Percentiles rank a stretch among this genome's conserved stretches.
phyloP scores from a whole-genome alignment of 2,797 vertebrate genomes.

The Spinibarbus caldwelli region DNA sequence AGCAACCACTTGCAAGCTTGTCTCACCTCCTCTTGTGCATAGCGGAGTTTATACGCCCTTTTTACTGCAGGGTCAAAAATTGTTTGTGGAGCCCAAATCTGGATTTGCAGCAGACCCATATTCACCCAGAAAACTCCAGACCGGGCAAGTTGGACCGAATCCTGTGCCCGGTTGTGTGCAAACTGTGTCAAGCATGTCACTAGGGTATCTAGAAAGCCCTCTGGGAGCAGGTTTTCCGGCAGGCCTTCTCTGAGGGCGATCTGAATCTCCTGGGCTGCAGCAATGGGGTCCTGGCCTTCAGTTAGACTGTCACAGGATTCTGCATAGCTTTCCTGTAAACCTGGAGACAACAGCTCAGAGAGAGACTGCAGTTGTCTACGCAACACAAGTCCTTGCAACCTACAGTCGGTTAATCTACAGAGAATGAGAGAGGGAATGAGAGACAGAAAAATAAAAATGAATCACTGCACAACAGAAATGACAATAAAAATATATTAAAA shows the following conservation, averaged over 20 bases:
- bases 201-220: slow-evolving; percentile 83
- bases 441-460: not conserved
- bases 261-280: slow-evolving; percentile 83
- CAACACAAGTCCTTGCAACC: slow-evolving; percentile 85
- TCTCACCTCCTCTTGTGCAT: slow-evolving; percentile 90
- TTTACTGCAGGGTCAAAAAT: slow-evolving; percentile 94
- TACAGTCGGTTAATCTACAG: slow-evolving; percentile 81
- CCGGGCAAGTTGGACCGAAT: slow-evolving; percentile 72
- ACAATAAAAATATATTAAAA: no score
- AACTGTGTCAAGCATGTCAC: slow-evolving; percentile 87
- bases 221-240: slow-evolving; percentile 81
- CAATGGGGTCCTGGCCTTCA: slow-evolving; percentile 73
- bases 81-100: slow-evolving; percentile 91
- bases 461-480: not conserved
- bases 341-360: slow-evolving; percentile 82
- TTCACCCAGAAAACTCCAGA: slow-evolving; percentile 92
- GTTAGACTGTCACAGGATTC: slow-evolving; percentile 84
- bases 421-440: not conserved
- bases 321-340: slow-evolving; percentile 82
- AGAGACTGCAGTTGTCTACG: slow-evolving; percentile 85
- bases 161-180: slow-evolving; percentile 73
- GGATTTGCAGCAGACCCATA: slow-evolving; percentile 92
- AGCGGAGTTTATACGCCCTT: slow-evolving; percentile 91
- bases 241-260: slow-evolving; percentile 80
- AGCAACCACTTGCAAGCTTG: not conserved